phyloP scores from a whole-genome alignment of 2,113 vertebrate genomes.

The Seriola aureovittata region DNA sequence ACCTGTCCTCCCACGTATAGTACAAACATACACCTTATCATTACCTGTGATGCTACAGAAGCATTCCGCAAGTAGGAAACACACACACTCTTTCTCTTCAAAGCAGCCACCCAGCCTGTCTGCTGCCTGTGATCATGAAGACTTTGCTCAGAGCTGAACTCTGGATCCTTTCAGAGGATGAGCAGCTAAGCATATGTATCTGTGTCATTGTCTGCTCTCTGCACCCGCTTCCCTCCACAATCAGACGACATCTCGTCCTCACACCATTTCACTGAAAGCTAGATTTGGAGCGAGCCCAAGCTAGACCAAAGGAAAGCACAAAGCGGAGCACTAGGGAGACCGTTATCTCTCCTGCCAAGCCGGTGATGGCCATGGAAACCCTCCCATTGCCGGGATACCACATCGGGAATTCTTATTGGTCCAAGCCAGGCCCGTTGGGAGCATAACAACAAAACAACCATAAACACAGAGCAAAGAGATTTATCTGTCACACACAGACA shows the following conservation, averaged over 20 bases:
- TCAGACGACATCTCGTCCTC: constrained; percentile 48
- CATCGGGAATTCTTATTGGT: constrained; percentile 67
- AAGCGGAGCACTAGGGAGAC: constrained; percentile 56
- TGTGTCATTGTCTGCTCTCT: constrained; percentile 63
- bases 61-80: neutral
- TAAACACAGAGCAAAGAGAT: constrained; percentile 51
- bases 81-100: constrained; percentile 8
- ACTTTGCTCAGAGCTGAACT: constrained; percentile 37
- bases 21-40: neutral
- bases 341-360: constrained; percentile 64
- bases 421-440: constrained; percentile 37
- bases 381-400: constrained; percentile 64
- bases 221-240: constrained; percentile 28
- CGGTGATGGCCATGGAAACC: constrained; percentile 42
- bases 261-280: constrained; percentile 37
- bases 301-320: constrained; percentile 55
- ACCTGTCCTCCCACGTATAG: neutral
- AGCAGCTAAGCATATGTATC: constrained; percentile 62
- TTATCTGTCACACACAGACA: constrained; percentile 53
- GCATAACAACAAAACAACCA: constrained; percentile 56
- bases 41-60: neutral
- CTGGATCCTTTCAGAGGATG: constrained; percentile 29
- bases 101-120: constrained; percentile 20
- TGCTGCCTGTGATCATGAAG: constrained; percentile 21
- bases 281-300: constrained; percentile 26